Percentiles rank a stretch among this genome's conserved stretches.
Conservation (phyloP, 2,888 invertebrate species). For the Limnephilus auricula region DNA sequence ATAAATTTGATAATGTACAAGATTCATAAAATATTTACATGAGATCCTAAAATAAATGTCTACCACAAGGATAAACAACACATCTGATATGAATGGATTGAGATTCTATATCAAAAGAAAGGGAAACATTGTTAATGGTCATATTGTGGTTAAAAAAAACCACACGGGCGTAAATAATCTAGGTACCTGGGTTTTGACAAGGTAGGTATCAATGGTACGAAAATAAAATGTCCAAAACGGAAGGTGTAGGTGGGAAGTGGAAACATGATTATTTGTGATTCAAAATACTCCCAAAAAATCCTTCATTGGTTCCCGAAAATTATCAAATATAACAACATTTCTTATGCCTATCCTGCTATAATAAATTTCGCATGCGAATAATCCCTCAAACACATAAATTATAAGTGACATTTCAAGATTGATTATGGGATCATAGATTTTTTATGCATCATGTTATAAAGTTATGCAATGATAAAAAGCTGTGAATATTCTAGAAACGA, state of each 20-base stretch:
- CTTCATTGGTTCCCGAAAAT: not conserved
- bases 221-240: not conserved
- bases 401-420: not conserved
- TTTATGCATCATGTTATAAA: not conserved
- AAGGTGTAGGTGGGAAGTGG: not conserved
- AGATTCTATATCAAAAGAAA: not conserved
- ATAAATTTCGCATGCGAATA: not conserved
- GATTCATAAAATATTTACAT: not conserved
- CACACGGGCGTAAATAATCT: not conserved
- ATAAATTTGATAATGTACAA: too few species aligned
- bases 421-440: not conserved
- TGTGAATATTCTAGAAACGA: not conserved
- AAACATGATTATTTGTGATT: not conserved
- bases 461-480: conserved; percentile 21
- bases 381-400: not conserved
- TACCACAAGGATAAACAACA: not conserved
- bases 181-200: not conserved
- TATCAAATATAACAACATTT: not conserved
- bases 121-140: not conserved
- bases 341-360: not conserved
- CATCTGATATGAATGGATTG: not conserved
- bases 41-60: not conserved
- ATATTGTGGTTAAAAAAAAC: not conserved
- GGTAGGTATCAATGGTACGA: not conserved
- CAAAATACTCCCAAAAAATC: not conserved